phyloP scores from a whole-genome alignment of 2,113 vertebrate species.

The Amia ocellicauda region DNA sequence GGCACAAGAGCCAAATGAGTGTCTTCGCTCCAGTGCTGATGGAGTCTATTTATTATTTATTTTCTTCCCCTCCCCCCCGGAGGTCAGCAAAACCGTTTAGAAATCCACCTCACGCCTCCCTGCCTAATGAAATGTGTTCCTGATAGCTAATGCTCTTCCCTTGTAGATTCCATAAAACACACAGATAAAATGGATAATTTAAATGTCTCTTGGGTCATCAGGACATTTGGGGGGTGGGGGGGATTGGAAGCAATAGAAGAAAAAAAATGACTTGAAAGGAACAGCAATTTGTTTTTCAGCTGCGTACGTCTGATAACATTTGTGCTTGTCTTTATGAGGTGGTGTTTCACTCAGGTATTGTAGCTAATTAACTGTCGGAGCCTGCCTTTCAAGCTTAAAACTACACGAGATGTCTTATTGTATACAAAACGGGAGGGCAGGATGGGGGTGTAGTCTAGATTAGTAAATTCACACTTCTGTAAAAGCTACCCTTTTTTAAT shows the following conservation, averaged over 20 bases:
- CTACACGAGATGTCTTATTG: no score
- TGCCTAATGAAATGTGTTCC: constrained; percentile 1
- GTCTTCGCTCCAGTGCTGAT: constrained; percentile 27
- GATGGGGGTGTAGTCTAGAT: no score
- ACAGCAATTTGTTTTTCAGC: background rate
- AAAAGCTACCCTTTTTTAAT: constrained; percentile 20
- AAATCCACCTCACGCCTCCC: background rate
- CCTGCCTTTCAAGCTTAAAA: background rate
- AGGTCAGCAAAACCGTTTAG: constrained; percentile 6
- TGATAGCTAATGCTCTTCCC: background rate
- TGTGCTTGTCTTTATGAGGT: background rate
- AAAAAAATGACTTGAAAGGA: background rate
- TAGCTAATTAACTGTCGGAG: background rate
- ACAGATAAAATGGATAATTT: constrained; percentile 12
- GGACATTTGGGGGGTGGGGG: background rate
- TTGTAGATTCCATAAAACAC: background rate
- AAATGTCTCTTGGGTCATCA: constrained; percentile 6
- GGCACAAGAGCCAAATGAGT: background rate
- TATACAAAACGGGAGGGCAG: no score
- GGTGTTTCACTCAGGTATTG: background rate
- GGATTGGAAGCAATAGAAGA: background rate
- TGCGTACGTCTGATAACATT: background rate
- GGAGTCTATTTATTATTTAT: constrained; percentile 3
- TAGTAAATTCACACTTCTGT: constrained; percentile 15
- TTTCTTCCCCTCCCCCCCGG: background rate